phyloP scores from a whole-genome alignment of 2,113 vertebrate species.

The Odobenus rosmarus region DNA sequence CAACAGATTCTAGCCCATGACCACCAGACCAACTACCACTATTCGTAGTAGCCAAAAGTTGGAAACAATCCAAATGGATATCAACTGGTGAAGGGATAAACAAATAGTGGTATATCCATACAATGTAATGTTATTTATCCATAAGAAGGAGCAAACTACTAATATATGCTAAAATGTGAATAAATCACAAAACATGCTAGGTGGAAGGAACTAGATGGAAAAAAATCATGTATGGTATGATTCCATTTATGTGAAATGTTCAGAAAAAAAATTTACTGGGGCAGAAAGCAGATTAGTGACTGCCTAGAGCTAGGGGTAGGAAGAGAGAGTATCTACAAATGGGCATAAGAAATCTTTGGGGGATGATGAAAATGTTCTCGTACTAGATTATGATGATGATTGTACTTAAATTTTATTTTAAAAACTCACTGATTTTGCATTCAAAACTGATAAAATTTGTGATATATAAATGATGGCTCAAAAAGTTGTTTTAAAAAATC shows the following conservation, averaged over 20 bases:
- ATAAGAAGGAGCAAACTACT: neutral
- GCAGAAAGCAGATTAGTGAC: neutral
- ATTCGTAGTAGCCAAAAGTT: neutral
- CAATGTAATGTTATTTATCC: neutral
- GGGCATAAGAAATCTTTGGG: neutral
- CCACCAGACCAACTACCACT: constrained; percentile 81
- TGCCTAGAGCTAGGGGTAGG: fast-evolving
- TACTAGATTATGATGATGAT: neutral
- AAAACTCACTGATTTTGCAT: neutral
- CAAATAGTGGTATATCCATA: neutral
- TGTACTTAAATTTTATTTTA: neutral
- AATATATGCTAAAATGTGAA: neutral
- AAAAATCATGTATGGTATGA: neutral
- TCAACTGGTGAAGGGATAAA: neutral
- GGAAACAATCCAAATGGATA: neutral
- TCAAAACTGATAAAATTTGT: neutral
- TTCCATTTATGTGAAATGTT: neutral
- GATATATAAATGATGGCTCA: neutral
- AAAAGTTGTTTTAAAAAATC: neutral
- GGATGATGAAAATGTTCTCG: neutral
- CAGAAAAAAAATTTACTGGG: neutral
- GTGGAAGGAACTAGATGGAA: neutral
- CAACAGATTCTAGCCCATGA: constrained; percentile 81
- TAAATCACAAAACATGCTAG: neutral
- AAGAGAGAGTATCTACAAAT: neutral